These are phyloP conservation scores for Pedetes capensis DNA, from an alignment of 2,113 vertebrate species.

Conservation along the genomic window DNA sequence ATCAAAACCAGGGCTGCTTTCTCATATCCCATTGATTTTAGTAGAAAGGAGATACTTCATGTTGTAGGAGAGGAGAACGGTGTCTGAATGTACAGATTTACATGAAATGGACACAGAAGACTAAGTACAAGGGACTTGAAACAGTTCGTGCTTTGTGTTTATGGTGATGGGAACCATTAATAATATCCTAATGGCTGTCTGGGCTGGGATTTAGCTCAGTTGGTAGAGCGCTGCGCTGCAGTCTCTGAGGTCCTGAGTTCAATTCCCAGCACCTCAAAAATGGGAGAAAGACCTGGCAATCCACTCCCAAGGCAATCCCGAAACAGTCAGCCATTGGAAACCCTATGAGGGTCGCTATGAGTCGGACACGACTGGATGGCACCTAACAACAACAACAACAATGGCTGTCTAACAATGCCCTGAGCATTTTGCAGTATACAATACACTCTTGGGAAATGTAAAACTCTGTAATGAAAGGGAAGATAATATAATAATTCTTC, in stretches of 20 bases:
- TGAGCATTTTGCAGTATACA: neutral
- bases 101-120: neutral
- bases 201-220: too few species aligned
- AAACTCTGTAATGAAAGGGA: neutral
- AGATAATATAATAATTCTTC: neutral
- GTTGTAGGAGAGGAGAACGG: fast-evolving
- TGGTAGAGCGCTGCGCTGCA: too few species aligned
- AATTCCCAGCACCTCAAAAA: too few species aligned
- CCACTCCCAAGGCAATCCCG: too few species aligned
- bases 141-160: neutral
- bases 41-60: fast-evolving
- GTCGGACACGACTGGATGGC: too few species aligned
- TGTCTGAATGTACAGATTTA: neutral
- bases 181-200: too few species aligned
- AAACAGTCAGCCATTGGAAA: too few species aligned
- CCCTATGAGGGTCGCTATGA: too few species aligned
- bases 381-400: too few species aligned
- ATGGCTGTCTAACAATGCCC: neutral
- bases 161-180: neutral
- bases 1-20: neutral
- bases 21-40: neutral
- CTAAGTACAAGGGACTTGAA: neutral
- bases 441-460: neutral
- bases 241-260: too few species aligned
- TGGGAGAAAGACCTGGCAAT: too few species aligned